Percentiles rank a stretch among this genome's conserved stretches.
Evolutionary conservation across 2,888 invertebrate species (phyloP).

Genomic region (Lymantria dispar): DNA sequence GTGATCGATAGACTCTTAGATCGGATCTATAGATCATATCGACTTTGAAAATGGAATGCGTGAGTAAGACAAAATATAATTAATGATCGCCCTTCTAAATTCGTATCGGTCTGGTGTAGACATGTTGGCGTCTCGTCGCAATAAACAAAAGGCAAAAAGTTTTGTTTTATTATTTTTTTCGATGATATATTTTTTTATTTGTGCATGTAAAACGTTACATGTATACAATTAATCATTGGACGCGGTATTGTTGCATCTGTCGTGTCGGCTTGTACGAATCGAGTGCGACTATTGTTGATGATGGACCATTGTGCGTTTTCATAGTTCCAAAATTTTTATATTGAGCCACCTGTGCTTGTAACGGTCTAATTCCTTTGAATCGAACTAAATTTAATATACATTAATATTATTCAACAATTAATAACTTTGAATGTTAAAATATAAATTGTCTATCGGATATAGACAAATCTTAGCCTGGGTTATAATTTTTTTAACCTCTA

Average conservation of each 20-base stretch:
- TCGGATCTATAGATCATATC: conserved; percentile 82
- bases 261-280: conserved; percentile 60
- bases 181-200: conserved; percentile 48
- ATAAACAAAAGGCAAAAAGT: conserved; percentile 78
- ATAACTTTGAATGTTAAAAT: conserved; percentile 20
- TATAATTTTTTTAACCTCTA: no score
- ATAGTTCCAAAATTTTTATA: conserved; percentile 49
- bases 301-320: conserved; percentile 55
- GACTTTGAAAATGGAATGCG: conserved; percentile 78
- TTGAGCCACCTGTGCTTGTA: conserved; percentile 68
- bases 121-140: conserved; percentile 76
- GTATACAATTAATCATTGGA: conserved; percentile 71
- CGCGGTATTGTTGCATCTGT: conserved; percentile 75
- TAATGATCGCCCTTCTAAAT: conserved; percentile 77
- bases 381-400: conserved; percentile 45
- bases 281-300: conserved; percentile 59
- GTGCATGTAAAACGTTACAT: conserved; percentile 69
- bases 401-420: conserved; percentile 33
- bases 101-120: conserved; percentile 79
- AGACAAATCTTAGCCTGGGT: no score
- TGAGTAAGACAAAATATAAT: conserved; percentile 83
- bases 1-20: conserved; percentile 81
- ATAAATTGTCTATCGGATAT: conserved; percentile 5
- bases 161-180: conserved; percentile 54
- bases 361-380: conserved; percentile 39